phyloP scores from a whole-genome alignment of 1,140 invertebrate species.

The Anoplophora glabripennis region DNA sequence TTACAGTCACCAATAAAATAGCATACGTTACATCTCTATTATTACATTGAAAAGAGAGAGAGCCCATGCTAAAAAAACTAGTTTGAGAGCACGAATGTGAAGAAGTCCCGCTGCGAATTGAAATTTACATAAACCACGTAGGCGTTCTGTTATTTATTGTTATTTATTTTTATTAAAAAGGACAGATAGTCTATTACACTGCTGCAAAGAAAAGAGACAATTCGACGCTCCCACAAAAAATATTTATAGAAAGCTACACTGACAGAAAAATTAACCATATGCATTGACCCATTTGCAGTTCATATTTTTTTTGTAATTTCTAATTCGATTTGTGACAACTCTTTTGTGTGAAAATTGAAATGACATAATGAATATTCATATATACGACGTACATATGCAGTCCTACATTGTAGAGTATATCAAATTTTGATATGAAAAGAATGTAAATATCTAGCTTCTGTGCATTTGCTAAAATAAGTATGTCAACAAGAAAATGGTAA shows the following conservation, averaged over 20 bases:
- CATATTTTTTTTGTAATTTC: not conserved
- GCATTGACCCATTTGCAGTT: not conserved
- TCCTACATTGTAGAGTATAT: too few species aligned
- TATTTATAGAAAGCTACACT: slow-evolving; percentile 10
- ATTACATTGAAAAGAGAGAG: too few species aligned
- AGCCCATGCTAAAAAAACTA: too few species aligned
- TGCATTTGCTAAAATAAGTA: not conserved
- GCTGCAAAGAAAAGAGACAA: slow-evolving; percentile 4
- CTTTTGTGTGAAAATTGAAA: too few species aligned
- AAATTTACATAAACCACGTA: slow-evolving; percentile 24
- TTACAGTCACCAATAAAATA: too few species aligned
- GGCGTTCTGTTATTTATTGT: slow-evolving; percentile 23
- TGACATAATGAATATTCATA: too few species aligned
- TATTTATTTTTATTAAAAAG: slow-evolving; percentile 21
- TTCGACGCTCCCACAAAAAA: slow-evolving; percentile 15
- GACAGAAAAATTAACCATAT: too few species aligned
- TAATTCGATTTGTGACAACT: too few species aligned
- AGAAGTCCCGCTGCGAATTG: slow-evolving; percentile 12
- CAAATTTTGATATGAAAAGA: slow-evolving; percentile 5
- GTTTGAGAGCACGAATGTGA: too few species aligned
- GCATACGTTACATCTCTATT: too few species aligned
- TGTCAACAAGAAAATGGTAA: slow-evolving; percentile 9
- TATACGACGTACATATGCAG: too few species aligned
- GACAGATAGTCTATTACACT: not conserved
- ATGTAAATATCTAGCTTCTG: slow-evolving; percentile 7